phyloP scores from a whole-genome alignment of 1,140 invertebrate genomes.

The Zaprionus vittiger region DNA sequence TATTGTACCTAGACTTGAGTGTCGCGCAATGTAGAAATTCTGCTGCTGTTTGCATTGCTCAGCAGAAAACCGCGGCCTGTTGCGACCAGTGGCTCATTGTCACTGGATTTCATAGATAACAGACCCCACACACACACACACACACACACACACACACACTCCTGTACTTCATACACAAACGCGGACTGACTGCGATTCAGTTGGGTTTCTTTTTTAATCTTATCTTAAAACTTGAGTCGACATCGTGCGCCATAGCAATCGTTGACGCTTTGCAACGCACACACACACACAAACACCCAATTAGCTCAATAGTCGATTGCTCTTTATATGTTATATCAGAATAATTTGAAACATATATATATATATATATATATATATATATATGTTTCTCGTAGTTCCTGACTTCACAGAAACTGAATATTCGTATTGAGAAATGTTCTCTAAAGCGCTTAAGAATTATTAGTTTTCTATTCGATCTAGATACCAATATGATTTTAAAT shows the following conservation, averaged over 20 bases:
- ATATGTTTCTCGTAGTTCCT: not conserved
- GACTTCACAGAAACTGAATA: not conserved
- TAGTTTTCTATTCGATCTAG: too few species aligned
- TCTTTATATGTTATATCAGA: not conserved
- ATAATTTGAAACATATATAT: not conserved
- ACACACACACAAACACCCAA: slow-evolving; percentile 17
- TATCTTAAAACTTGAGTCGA: slow-evolving; percentile 82
- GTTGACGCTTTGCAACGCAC: slow-evolving; percentile 45
- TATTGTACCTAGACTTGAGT: slow-evolving; percentile 27
- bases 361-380: not conserved
- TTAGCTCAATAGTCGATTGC: not conserved
- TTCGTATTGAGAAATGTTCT: too few species aligned
- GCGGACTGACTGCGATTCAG: slow-evolving; percentile 39
- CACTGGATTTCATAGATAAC: slow-evolving; percentile 77
- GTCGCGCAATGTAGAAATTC: slow-evolving; percentile 35
- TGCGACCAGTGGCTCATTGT: slow-evolving; percentile 47
- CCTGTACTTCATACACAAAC: slow-evolving; percentile 15
- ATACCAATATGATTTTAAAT: too few species aligned
- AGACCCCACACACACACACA: slow-evolving; percentile 34
- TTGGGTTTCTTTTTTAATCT: slow-evolving; percentile 71
- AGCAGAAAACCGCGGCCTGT: slow-evolving; percentile 58
- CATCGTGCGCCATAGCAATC: slow-evolving; percentile 49
- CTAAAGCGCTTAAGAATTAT: too few species aligned
- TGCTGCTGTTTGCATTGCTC: slow-evolving; percentile 71
- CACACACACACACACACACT: slow-evolving; percentile 22